Evolutionary conservation across 2,797 vertebrate genomes (phyloP).

Genomic region (Sebastes miniatus): DNA sequence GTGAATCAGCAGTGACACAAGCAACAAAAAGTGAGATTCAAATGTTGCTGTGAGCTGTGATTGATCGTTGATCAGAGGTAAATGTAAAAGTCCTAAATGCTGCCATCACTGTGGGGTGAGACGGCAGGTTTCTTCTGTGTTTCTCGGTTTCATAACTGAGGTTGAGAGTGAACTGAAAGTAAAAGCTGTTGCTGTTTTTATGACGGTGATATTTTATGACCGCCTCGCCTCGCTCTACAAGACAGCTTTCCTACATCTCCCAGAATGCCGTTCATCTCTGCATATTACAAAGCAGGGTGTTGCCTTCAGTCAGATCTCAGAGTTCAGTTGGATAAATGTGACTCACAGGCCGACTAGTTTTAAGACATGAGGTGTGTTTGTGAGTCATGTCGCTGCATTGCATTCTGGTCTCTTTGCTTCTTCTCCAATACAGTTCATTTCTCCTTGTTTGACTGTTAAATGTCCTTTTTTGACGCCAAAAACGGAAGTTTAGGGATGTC

Average conservation of each 20-base stretch:
- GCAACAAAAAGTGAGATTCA: background rate
- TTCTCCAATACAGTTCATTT: accelerated
- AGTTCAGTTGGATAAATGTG: background rate
- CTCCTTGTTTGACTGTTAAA: background rate
- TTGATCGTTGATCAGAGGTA: background rate
- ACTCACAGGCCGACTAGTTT: background rate
- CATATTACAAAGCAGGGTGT: background rate
- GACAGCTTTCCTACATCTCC: background rate
- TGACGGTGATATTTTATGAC: background rate
- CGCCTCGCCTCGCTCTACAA: background rate
- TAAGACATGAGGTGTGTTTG: background rate
- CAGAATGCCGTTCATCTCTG: background rate
- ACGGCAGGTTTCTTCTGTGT: background rate
- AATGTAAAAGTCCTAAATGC: background rate
- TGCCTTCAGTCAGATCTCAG: background rate
- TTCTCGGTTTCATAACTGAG: accelerated
- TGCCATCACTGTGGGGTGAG: background rate
- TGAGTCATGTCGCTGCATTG: too few relatives aligned
- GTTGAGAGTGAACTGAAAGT: background rate
- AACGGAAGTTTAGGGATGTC: too few relatives aligned
- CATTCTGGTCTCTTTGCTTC: background rate
- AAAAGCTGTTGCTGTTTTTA: background rate
- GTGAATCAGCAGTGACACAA: accelerated
- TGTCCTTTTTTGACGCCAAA: too few relatives aligned
- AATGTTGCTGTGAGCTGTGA: too few relatives aligned